Base-by-base conservation (phyloP, 2,888 invertebrate species). In the Elgonia sp. region DNA sequence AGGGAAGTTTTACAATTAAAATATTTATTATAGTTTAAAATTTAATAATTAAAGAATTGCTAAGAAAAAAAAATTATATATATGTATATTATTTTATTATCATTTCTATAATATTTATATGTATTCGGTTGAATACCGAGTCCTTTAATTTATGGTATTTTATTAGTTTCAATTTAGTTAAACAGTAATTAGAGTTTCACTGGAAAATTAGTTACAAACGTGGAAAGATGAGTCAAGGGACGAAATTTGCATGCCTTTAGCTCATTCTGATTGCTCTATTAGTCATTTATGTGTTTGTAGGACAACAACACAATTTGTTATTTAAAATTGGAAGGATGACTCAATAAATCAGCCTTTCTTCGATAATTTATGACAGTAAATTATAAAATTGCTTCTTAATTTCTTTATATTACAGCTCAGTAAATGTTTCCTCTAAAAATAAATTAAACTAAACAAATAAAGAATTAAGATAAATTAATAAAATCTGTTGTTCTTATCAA, bases 251-350 rank as follows among this genome's bases (percentile, higher is more conserved):
- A 82, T 86, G 86, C 46, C 42, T 65, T 8, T 14, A 29, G 20
- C 65, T 76, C 82, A 77, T 86, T 86, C 18, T 21, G 39, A 50
- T 65, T 63, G 18, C 37, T 63, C 53, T 20, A 20, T 70, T 77
- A 77, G 65, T n/a, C n/a, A 42, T 53, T 70, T 70, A 40, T 65
- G 6, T 77, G 55, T 50, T 75, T 80, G 72, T 86, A 73, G 77
- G 86, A 67, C 81, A 86, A 81, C 62, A 69, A 80, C n/a, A 37
- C 21, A 79, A 57, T 84, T 57, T 79, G 39, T 85, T 75, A 76
- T 80, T 70, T 80, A 73, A 53, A 50, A 5, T 73, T 37, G 50
- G 39, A 65, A 29, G 14, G 37, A 75, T 29, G 16, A 20, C 37
- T 62, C 12, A 62, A 77, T 53, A 76, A 69, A 63, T 70, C 20